Base-by-base conservation (phyloP, 2,888 invertebrate genomes). In the Baronia brevicornis region DNA sequence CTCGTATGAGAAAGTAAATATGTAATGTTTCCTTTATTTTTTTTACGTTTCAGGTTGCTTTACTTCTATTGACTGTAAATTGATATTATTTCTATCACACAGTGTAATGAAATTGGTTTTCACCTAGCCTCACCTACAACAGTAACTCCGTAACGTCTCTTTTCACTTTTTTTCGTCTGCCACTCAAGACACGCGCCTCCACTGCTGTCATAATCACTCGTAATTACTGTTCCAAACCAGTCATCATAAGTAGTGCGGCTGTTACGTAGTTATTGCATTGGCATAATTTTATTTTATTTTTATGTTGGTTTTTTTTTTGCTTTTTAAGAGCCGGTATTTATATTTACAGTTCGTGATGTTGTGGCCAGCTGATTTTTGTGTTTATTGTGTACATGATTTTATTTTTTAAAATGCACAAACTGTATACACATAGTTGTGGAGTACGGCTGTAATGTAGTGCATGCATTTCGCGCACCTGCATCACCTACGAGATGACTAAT, bases 401-500 rank as follows among this genome's bases (percentile, higher is more conserved):
- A 44, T 52, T 46, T 64, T 68, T 60, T 77, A 69, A 71, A 69
- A 75, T 78, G 80, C 82, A 80, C 82, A 70, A 54, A 60, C 61
- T 70, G 46, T 53, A 40, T 49, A 47, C 73, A 57, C 74, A 59
- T 79, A 71, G 62, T 68, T 66, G 63, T 63, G 68, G 56, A 67
- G 71, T 68, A 66, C 60, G 64, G 63, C 63, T 73, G 54, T 71
- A 45, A 71, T 73, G 70, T 80, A 80, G 79, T 82, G 82, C 80
- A 80, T 80, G 82, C 60, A 59, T 69, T 60, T 71, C 56, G 74
- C 80, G 79, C 78, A 66, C 42, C 58, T 60, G 49, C 72, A 70
- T 62, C 45, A 69, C 60, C 63, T 64, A 58, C 73, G 72, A 63
- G 64, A 88, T 88, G 87, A 87, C 87, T 60, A 87, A 87, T 77